A percentile compares a stretch with the other conserved stretches of the same genome.
Evolutionary conservation across 2,797 vertebrate species (phyloP).

Genomic region (Yasuhikotakia modesta): DNA sequence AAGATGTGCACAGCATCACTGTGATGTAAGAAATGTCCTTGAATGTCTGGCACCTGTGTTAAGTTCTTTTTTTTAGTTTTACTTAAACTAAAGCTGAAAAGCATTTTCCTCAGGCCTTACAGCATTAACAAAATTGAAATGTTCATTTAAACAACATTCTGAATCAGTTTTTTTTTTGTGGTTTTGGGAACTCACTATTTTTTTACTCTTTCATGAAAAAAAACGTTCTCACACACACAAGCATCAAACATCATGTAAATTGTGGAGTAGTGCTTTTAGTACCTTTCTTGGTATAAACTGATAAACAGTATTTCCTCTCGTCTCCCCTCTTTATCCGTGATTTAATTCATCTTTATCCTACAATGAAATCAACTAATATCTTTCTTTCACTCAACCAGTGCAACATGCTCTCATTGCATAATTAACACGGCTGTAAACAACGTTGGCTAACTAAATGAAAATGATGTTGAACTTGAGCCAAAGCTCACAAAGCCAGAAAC

Average conservation of each 20-base stretch:
- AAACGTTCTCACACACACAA: constrained; percentile 7
- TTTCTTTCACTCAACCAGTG: constrained; percentile 18
- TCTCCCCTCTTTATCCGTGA: neutral
- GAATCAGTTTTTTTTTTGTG: no score
- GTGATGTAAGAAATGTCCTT: constrained; percentile 2
- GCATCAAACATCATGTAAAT: constrained; percentile 55
- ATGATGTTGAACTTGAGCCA: constrained; percentile 50
- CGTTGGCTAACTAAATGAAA: neutral
- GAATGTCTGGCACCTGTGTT: neutral
- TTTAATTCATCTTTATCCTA: constrained; percentile 5
- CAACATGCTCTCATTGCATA: constrained; percentile 41
- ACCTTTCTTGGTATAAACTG: constrained; percentile 48
- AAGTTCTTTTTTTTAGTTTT: neutral
- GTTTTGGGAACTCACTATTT: no score
- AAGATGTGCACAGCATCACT: neutral
- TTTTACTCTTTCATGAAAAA: neutral
- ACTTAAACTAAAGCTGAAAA: neutral
- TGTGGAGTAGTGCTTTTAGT: constrained; percentile 51
- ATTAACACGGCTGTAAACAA: constrained; percentile 36
- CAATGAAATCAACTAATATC: constrained; percentile 37
- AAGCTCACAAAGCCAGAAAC: constrained; percentile 38
- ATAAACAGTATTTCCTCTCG: neutral
- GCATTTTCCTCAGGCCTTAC: no score
- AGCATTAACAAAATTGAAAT: no score
- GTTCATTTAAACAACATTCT: no score